phyloP scores from a whole-genome alignment of 2,888 invertebrate genomes.

The Cantharis flavilabris region DNA sequence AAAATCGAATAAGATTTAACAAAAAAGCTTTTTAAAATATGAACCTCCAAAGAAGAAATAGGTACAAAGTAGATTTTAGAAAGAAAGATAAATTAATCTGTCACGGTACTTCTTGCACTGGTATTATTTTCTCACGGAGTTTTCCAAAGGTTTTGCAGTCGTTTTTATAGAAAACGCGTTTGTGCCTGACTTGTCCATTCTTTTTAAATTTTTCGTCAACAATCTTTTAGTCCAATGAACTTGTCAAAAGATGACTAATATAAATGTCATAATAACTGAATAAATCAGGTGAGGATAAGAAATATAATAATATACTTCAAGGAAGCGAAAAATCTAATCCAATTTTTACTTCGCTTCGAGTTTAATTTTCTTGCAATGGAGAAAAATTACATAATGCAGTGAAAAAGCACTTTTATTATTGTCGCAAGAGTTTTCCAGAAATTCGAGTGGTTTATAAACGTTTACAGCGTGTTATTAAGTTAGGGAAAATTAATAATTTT shows the following conservation, averaged over 20 bases:
- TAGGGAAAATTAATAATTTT: not conserved
- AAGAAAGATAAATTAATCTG: constrained; percentile 18
- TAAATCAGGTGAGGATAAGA: not conserved
- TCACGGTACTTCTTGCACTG: constrained; percentile 12
- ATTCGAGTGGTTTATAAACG: not conserved
- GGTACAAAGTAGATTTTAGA: not conserved
- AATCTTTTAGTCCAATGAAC: constrained; percentile 14
- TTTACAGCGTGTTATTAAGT: not conserved
- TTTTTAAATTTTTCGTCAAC: constrained; percentile 5
- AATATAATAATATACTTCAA: not conserved
- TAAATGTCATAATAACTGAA: not conserved
- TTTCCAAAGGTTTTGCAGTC: not conserved
- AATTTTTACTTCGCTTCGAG: not conserved
- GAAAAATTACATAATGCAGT: not conserved
- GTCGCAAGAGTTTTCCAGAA: not conserved
- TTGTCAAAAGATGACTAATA: constrained; percentile 6
- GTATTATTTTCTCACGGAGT: constrained; percentile 14
- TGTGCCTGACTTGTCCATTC: constrained; percentile 6
- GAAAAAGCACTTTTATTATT: not conserved
- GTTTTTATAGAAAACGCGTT: constrained; percentile 7
- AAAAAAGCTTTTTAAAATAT: not conserved
- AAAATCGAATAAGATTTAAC: not conserved
- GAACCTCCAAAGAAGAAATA: not conserved
- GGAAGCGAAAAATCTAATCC: not conserved
- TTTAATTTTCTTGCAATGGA: not conserved